phyloP scores from a whole-genome alignment of 2,113 vertebrate genomes.

The Candoia aspera region DNA sequence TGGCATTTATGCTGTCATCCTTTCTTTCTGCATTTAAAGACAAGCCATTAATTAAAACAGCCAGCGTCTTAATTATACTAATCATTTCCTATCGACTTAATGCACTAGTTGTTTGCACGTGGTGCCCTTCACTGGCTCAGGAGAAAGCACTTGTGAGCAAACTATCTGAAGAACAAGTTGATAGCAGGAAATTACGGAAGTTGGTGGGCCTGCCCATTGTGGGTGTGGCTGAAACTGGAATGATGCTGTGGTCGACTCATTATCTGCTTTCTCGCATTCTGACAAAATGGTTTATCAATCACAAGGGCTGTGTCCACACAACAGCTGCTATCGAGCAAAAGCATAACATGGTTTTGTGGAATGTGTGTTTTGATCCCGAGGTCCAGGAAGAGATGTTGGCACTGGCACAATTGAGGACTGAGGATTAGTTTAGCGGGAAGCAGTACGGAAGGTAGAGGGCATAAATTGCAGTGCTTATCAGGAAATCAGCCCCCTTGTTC shows the following conservation, averaged over 20 bases:
- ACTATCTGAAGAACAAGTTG: neutral
- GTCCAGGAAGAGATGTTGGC: neutral
- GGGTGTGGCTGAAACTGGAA: neutral
- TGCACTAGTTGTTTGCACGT: neutral
- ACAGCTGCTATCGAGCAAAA: neutral
- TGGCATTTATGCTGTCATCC: conserved; percentile 58
- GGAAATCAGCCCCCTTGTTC: neutral
- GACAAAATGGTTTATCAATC: neutral
- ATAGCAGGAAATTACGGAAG: neutral
- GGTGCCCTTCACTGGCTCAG: neutral
- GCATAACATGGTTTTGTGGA: neutral
- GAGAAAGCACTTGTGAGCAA: neutral
- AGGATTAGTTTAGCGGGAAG: neutral
- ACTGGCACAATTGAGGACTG: neutral
- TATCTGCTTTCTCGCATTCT: neutral
- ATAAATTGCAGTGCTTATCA: neutral
- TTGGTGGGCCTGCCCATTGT: no score
- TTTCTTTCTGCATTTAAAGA: conserved; percentile 22
- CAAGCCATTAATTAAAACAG: conserved; percentile 34
- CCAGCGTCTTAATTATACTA: conserved; percentile 11
- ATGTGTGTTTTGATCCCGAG: neutral
- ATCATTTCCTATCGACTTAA: conserved; percentile 22
- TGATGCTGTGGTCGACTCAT: neutral
- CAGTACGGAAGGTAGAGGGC: neutral
- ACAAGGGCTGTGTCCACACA: neutral